phyloP scores from a whole-genome alignment of 2,113 vertebrate genomes.

The Phalacrocorax carbo region DNA sequence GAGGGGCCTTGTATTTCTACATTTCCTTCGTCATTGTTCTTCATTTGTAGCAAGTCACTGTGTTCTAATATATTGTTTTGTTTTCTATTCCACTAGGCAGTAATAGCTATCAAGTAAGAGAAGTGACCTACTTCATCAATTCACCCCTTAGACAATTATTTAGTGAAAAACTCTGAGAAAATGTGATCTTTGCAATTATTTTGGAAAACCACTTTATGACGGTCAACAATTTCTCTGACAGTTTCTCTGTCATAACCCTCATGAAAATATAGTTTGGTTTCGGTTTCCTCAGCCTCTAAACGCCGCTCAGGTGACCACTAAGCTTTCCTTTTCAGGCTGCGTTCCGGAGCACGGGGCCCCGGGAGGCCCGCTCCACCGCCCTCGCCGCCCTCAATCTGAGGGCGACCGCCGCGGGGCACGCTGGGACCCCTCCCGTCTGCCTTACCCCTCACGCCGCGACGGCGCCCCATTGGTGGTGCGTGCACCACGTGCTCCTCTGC shows the following conservation, averaged over 20 bases:
- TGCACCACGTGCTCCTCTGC: too few species aligned
- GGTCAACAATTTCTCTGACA: accelerated
- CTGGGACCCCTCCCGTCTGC: too few species aligned
- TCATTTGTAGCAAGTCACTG: neutral
- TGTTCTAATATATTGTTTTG: neutral
- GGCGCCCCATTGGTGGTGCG: too few species aligned
- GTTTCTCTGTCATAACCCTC: neutral
- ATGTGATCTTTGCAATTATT: accelerated
- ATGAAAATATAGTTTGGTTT: neutral
- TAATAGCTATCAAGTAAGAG: neutral
- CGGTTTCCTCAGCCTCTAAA: too few species aligned
- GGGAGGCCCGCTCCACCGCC: neutral
- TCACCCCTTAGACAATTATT: neutral
- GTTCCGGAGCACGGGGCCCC: neutral
- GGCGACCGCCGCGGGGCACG: too few species aligned
- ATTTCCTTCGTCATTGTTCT: neutral
- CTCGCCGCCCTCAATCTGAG: too few species aligned
- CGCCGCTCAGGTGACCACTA: accelerated
- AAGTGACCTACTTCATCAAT: accelerated
- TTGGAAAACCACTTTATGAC: accelerated
- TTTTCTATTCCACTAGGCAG: neutral
- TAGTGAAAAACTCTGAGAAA: neutral
- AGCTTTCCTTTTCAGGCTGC: too few species aligned
- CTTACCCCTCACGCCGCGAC: too few species aligned
- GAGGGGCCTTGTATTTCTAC: too few species aligned